Evolutionary conservation across 1,140 invertebrate genomes (phyloP).

Genomic region (Philotrypesis tridentata): DNA sequence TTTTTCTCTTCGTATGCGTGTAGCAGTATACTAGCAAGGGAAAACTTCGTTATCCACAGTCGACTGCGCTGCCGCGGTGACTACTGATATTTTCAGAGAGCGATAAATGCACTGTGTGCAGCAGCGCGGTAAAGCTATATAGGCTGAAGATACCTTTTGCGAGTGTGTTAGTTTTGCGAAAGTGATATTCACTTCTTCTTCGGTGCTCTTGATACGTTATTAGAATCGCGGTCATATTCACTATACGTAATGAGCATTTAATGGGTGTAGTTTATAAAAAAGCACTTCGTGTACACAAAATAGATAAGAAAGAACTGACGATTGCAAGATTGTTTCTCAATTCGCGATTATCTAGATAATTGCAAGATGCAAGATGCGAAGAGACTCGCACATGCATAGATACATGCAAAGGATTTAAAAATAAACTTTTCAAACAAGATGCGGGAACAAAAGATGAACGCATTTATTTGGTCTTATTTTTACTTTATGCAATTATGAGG

Average conservation of each 20-base stretch:
- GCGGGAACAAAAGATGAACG: too few species aligned
- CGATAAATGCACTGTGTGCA: background rate
- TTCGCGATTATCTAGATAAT: background rate
- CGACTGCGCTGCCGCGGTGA: background rate
- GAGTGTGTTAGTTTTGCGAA: background rate
- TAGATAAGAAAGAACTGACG: background rate
- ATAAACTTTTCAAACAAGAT: background rate
- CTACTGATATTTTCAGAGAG: constrained; percentile 1
- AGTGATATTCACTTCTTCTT: background rate
- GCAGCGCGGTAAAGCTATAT: background rate
- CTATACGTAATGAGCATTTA: too few species aligned
- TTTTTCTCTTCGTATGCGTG: background rate
- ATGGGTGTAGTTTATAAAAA: background rate
- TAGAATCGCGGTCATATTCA: too few species aligned
- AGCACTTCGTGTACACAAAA: background rate
- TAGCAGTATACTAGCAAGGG: background rate
- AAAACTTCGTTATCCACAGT: background rate
- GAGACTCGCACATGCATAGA: background rate
- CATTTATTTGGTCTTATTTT: too few species aligned
- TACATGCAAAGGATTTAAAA: background rate
- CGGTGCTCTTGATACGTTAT: too few species aligned
- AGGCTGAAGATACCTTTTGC: background rate
- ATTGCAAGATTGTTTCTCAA: background rate
- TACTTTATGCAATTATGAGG: too few species aligned
- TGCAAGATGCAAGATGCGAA: too few species aligned